Base-by-base conservation (phyloP, 1,140 invertebrate species). In the Batillaria attramentaria region DNA sequence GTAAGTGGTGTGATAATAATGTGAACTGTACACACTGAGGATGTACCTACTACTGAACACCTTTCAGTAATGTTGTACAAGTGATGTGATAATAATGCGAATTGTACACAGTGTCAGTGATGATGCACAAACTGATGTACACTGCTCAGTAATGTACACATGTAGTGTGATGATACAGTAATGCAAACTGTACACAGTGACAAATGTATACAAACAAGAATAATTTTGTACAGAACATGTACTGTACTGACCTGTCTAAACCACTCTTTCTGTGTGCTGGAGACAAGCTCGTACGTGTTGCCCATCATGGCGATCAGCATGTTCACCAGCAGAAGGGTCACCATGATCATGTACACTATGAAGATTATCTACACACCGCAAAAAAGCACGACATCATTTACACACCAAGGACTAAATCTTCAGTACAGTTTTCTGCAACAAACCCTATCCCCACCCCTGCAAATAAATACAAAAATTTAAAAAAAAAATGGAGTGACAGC, bases 281-380 rank as follows among this genome's bases (percentile, higher is more conserved):
- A 97, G 84, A 99, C 99, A 91, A 92, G 87, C 91, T 98, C 97
- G 91, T 99, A 99, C 33, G 98, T 99, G 89, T 99, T 98, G 1
- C 98, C 98, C 98, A 99, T 99, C 98, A 99, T 99, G 84, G 98
- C 98, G 87, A 99, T 99, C 88, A 99, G 93, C 96, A 99, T 97
- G 93, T 99, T 99, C 24, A 99, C 96, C 76, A 99, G 92, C 16
- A 99, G 92, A 83, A 99, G 95, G 0, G 96, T 96, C 33, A 99
- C 98, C 85, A 99, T 96, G 72, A 95, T 96, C 97, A 99, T 99
- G 91, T 97, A 99, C 2, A 99, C 92, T 24, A 99, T 95, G 91
- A 99, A 99, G 33, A 98, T 91, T 39, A 96, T 92, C 96, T 97
- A 91, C 81, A 88, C n/a, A n/a, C n/a, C n/a, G n/a, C n/a, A n/a